These are phyloP conservation scores for Spilosoma lubricipeda DNA, from an alignment of 2,888 invertebrate species.

Conservation along the genomic window DNA sequence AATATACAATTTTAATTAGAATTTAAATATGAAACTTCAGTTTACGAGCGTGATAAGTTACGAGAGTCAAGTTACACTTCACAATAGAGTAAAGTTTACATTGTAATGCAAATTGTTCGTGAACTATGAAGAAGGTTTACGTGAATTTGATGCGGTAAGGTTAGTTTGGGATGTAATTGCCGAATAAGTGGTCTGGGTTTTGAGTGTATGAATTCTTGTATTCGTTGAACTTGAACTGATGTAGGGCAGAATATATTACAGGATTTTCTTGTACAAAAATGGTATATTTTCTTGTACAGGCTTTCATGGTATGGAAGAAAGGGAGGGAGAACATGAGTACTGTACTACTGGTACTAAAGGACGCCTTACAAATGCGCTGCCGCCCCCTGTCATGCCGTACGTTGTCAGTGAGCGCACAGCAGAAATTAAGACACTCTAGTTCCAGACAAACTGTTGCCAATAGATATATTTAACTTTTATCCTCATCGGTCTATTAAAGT, in stretches of 20 bases:
- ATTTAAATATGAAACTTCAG: conserved; percentile 50
- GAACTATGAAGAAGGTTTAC: conserved; percentile 38
- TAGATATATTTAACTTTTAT: no score
- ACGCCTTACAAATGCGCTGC: no score
- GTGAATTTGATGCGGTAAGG: conserved; percentile 42
- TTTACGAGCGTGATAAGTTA: conserved; percentile 40
- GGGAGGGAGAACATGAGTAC: no score
- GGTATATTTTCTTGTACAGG: no score
- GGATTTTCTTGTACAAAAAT: neutral
- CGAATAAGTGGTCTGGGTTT: conserved; percentile 3
- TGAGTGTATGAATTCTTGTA: neutral
- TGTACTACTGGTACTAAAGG: no score
- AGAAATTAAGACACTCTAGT: no score
- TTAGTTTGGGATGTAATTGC: conserved; percentile 16
- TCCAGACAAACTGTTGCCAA: no score
- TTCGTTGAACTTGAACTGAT: neutral
- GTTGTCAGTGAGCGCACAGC: no score
- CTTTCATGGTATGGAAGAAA: no score
- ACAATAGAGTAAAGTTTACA: conserved; percentile 52
- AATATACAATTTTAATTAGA: conserved; percentile 52
- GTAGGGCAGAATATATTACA: neutral
- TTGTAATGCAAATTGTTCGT: conserved; percentile 44
- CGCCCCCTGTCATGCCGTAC: no score
- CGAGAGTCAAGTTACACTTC: conserved; percentile 37
- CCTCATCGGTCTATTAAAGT: no score